Conservation (phyloP, 2,797 vertebrate genomes). For the Eulemur mongoz region DNA sequence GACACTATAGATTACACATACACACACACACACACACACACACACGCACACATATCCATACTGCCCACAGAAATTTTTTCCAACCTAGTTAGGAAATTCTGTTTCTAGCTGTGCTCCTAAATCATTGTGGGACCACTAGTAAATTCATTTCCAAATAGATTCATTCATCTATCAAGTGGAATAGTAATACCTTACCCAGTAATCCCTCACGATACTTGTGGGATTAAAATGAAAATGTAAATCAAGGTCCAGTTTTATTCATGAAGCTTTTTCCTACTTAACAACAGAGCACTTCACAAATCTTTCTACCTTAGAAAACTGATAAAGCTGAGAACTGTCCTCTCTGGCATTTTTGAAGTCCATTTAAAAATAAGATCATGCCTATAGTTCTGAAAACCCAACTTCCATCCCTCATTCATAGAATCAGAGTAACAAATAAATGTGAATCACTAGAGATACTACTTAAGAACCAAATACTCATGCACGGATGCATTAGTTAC, state of each 20-base stretch:
- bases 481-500: constrained; percentile 26
- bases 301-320: background rate
- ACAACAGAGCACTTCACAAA: background rate
- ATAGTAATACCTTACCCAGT: background rate
- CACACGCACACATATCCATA: background rate
- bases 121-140: background rate
- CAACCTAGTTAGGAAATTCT: background rate
- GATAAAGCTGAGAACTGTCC: background rate
- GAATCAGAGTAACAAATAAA: constrained; percentile 30
- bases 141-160: constrained; percentile 35
- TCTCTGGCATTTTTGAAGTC: background rate
- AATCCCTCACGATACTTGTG: constrained; percentile 6
- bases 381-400: background rate
- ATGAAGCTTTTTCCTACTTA: constrained; percentile 26
- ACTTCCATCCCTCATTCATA: background rate
- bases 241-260: constrained; percentile 17
- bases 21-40: background rate
- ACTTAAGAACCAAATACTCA: constrained; percentile 12
- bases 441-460: background rate
- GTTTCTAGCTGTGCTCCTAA: constrained; percentile 12
- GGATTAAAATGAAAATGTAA: constrained; percentile 24
- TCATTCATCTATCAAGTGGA: background rate
- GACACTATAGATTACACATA: background rate
- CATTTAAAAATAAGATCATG: background rate
- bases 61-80: background rate